These are phyloP conservation scores for Catharus ustulatus DNA, from an alignment of 2,797 vertebrate genomes.

Conservation along the genomic window DNA sequence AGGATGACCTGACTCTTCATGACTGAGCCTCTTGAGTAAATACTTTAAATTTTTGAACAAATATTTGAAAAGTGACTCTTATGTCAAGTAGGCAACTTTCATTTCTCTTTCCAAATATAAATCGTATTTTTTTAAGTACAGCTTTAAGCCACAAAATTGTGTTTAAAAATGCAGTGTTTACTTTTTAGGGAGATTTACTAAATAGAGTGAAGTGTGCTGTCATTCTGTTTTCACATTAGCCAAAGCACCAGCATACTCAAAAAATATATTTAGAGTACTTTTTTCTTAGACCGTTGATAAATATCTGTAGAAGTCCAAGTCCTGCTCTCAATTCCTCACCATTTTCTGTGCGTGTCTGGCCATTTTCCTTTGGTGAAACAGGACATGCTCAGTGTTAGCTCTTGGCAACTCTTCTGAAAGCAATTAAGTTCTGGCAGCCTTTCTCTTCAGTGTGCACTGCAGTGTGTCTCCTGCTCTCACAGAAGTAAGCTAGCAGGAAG, in stretches of 20 bases:
- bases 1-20: not conserved
- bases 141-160: not conserved
- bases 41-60: conserved; percentile 36
- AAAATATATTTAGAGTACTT: not conserved
- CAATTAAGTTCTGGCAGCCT: conserved; percentile 39
- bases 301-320: not conserved
- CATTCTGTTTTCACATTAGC: not conserved
- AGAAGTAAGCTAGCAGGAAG: conserved; percentile 13
- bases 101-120: conserved; percentile 27
- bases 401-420: conserved; percentile 34
- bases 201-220: not conserved
- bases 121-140: not conserved
- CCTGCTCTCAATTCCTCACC: not conserved
- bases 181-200: not conserved
- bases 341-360: conserved; percentile 34
- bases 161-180: conserved; percentile 21
- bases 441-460: not conserved
- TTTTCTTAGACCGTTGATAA: not conserved
- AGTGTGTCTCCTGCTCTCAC: not conserved
- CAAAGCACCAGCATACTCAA: not conserved
- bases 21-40: not conserved
- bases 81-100: not conserved
- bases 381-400: conserved; percentile 2
- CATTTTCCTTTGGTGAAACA: conserved; percentile 31
- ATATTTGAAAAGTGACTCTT: conserved; percentile 37